Conservation (phyloP, 1,140 invertebrate species). For the Drosophila bocqueti region DNA sequence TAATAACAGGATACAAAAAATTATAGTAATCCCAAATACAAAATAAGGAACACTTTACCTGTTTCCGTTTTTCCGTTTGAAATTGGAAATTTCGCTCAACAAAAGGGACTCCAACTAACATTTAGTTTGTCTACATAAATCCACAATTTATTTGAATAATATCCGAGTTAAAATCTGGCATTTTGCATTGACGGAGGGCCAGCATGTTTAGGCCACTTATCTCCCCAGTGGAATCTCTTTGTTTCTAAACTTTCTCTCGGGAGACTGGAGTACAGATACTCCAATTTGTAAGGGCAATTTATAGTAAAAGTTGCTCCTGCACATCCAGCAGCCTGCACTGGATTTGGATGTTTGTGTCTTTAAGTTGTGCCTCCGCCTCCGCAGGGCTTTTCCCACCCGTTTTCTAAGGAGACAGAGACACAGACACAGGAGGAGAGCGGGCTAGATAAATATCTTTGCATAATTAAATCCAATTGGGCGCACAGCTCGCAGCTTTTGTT, state of each 20-base stretch:
- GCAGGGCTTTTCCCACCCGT: background rate
- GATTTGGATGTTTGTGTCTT: conserved; percentile 31
- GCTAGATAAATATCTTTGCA: conserved; percentile 58
- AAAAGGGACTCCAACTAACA: background rate
- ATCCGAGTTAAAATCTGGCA: conserved; percentile 25
- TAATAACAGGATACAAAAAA: no score
- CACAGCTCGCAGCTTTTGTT: conserved; percentile 73
- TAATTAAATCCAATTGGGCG: conserved; percentile 78
- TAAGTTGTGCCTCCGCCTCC: background rate
- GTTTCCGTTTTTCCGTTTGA: background rate
- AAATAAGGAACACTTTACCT: no score
- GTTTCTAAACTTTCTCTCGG: conserved; percentile 13
- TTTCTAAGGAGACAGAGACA: background rate
- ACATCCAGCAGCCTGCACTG: conserved; percentile 34
- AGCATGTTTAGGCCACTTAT: conserved; percentile 13
- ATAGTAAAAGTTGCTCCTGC: conserved; percentile 38
- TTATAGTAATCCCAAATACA: no score
- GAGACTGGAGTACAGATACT: background rate
- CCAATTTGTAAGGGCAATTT: conserved; percentile 36
- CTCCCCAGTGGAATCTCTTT: conserved; percentile 16
- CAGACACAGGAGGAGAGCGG: background rate
- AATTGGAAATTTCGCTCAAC: background rate
- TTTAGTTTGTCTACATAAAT: background rate
- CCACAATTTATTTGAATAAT: conserved; percentile 13
- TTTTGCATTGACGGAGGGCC: conserved; percentile 7